These are phyloP conservation scores for Eueides isabella DNA, from an alignment of 1,140 invertebrate genomes.

Conservation along the genomic window DNA sequence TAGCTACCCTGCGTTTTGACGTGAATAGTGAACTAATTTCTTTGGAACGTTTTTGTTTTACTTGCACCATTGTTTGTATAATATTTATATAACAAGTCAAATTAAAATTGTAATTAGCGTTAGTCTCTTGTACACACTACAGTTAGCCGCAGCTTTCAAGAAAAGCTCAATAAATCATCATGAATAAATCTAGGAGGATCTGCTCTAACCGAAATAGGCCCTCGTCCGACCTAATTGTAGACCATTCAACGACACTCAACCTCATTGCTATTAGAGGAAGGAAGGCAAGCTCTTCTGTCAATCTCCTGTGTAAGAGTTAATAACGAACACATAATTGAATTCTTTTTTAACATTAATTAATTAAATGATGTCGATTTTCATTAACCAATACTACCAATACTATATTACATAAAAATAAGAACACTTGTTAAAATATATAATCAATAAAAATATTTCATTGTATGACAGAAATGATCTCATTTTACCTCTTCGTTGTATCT, in stretches of 20 bases:
- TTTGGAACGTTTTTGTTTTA: not conserved
- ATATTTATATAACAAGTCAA: too few species aligned
- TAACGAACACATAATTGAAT: slow-evolving; percentile 37
- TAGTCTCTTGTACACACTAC: too few species aligned
- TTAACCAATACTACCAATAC: too few species aligned
- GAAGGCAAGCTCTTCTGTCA: slow-evolving; percentile 12
- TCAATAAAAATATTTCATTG: too few species aligned
- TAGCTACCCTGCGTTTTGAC: not conserved
- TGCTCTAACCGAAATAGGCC: slow-evolving; percentile 46
- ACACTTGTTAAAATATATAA: too few species aligned
- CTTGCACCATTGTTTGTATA: not conserved
- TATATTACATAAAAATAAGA: too few species aligned
- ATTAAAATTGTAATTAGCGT: not conserved
- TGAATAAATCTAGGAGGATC: slow-evolving; percentile 14
- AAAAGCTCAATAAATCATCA: slow-evolving; percentile 8
- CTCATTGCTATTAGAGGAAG: slow-evolving; percentile 47
- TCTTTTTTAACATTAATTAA: not conserved
- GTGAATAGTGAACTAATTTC: not conserved
- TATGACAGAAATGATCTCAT: not conserved
- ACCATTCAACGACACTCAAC: slow-evolving; percentile 63
- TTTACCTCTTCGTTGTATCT: not conserved
- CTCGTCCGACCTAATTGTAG: slow-evolving; percentile 62
- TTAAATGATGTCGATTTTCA: not conserved
- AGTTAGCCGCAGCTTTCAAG: not conserved
- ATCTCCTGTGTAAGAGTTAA: slow-evolving; percentile 40